Conservation (phyloP, 2,888 invertebrate genomes). For the Himalopsyche tibetana region DNA sequence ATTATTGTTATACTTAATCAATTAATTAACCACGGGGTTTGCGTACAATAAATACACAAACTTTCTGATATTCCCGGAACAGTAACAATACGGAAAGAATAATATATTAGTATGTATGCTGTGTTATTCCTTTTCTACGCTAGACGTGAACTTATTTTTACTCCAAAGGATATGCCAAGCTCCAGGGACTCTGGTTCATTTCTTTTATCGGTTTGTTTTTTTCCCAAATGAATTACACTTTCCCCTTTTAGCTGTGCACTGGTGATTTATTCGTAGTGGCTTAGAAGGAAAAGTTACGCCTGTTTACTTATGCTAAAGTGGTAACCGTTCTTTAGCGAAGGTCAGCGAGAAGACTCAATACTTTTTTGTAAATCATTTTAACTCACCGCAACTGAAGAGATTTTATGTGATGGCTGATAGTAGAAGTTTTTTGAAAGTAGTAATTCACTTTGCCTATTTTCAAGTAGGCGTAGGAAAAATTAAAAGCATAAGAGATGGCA, state of each 20-base stretch:
- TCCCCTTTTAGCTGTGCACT: neutral
- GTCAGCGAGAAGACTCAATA: neutral
- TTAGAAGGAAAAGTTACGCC: neutral
- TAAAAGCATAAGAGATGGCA: no score
- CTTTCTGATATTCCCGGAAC: no score
- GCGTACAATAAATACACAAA: no score
- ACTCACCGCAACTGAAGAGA: no score
- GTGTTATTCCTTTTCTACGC: neutral
- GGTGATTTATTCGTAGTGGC: neutral
- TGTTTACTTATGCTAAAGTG: neutral
- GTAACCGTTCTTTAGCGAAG: neutral
- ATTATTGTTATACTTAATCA: no score
- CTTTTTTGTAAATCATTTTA: no score
- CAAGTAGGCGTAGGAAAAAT: no score
- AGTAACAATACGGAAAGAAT: no score
- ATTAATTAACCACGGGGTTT: no score
- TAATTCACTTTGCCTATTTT: no score
- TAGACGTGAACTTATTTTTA: neutral
- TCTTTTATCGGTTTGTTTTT: constrained; percentile 19
- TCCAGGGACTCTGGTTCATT: neutral
- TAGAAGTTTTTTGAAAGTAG: no score
- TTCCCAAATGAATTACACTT: neutral
- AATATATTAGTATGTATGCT: neutral
- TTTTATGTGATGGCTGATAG: no score
- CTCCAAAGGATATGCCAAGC: constrained; percentile 17